Percentiles rank a stretch among this genome's conserved stretches.
These are phyloP conservation scores for Octodon degus DNA, from an alignment of 2,113 vertebrate genomes.

Conservation along the genomic window DNA sequence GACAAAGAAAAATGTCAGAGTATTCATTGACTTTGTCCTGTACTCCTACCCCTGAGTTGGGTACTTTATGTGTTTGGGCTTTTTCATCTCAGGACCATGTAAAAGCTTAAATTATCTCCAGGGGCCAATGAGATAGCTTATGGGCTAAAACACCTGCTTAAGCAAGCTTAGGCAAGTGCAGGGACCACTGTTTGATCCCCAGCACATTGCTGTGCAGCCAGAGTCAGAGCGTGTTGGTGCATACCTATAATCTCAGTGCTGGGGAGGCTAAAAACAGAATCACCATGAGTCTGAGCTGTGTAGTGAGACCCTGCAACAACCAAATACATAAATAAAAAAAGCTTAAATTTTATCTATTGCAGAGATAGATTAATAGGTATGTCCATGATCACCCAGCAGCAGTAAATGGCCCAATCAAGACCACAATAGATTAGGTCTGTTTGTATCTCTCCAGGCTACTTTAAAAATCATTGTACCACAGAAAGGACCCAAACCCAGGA, in stretches of 20 bases:
- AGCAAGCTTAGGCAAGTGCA: too few species aligned
- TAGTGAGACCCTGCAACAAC: too few species aligned
- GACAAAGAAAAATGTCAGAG: neutral
- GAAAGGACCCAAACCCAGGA: neutral
- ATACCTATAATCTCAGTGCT: too few species aligned
- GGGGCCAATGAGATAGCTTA: too few species aligned
- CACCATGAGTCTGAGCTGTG: too few species aligned
- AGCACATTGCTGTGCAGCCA: too few species aligned
- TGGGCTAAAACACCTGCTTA: too few species aligned
- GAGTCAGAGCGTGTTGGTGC: too few species aligned
- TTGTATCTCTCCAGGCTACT: neutral
- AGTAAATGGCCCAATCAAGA: neutral
- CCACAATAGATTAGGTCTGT: neutral
- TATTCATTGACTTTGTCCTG: neutral
- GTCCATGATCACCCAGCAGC: neutral
- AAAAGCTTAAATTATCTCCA: neutral
- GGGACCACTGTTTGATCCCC: too few species aligned
- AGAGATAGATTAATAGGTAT: neutral
- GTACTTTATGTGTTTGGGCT: neutral
- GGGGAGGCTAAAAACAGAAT: too few species aligned
- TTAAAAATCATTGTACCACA: slow-evolving; percentile 1
- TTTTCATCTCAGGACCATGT: neutral
- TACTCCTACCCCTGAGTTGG: rapidly evolving
- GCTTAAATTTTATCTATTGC: neutral
- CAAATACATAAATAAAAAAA: neutral